These are phyloP conservation scores for Dipodomys ordii DNA, from an alignment of 2,113 vertebrate genomes.

Conservation along the genomic window DNA sequence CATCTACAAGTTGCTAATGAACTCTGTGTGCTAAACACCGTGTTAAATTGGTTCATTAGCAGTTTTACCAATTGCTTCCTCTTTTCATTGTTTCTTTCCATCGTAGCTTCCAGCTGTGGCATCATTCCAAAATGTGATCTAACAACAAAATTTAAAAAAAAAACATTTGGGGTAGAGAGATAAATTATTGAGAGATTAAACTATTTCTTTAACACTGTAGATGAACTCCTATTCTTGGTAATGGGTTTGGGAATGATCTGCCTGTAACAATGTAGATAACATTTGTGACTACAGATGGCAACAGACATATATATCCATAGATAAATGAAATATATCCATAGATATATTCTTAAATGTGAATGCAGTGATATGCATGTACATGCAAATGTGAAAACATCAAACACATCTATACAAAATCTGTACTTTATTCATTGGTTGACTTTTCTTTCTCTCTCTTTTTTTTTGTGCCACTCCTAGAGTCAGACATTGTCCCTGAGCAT, in stretches of 20 bases:
- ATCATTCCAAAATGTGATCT: slow-evolving; percentile 79
- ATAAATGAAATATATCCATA: neutral
- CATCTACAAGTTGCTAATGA: slow-evolving; percentile 64
- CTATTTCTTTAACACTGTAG: slow-evolving; percentile 70
- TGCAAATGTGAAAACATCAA: slow-evolving; percentile 72
- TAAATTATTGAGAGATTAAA: slow-evolving; percentile 83
- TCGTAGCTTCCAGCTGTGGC: slow-evolving; percentile 78
- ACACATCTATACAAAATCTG: slow-evolving; percentile 34
- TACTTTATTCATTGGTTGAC: neutral
- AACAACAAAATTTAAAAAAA: neutral
- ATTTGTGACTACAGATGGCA: neutral
- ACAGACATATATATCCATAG: neutral
- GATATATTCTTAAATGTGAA: neutral
- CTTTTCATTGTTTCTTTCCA: slow-evolving; percentile 59
- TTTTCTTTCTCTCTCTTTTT: no score
- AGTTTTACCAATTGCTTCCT: slow-evolving; percentile 2
- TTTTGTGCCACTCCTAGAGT: no score
- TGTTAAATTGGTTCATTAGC: slow-evolving; percentile 67
- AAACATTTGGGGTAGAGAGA: slow-evolving; percentile 77
- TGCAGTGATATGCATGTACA: neutral
- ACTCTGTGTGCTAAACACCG: neutral
- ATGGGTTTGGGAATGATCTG: slow-evolving; percentile 71
- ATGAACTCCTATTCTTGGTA: slow-evolving; percentile 79
- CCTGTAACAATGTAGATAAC: slow-evolving; percentile 74
- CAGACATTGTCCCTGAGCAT: no score